Percentiles rank a stretch among this genome's conserved stretches.
phyloP scores from a whole-genome alignment of 2,888 invertebrate species.

The Isotomurus palustris region DNA sequence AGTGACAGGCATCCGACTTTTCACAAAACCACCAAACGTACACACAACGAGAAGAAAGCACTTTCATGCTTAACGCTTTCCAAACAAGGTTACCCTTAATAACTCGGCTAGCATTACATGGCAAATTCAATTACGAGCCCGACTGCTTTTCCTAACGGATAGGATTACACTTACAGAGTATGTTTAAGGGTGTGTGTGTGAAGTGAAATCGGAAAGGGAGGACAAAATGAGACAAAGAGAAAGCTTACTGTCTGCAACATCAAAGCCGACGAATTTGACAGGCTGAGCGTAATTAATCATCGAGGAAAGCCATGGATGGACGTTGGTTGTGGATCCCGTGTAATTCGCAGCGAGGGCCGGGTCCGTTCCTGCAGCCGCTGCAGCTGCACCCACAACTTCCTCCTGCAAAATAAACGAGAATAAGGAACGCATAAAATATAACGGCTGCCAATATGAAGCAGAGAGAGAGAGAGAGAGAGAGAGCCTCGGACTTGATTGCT shows the following conservation, averaged over 20 bases:
- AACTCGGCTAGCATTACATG: too few species aligned
- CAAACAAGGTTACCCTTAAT: too few species aligned
- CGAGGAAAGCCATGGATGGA: constrained; percentile 96
- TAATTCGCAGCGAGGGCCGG: constrained; percentile 67
- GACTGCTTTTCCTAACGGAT: too few species aligned
- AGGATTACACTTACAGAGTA: too few species aligned
- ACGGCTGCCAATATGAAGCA: too few species aligned
- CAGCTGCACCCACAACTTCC: constrained; percentile 17
- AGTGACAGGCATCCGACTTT: neutral
- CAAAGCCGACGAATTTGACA: constrained; percentile 97
- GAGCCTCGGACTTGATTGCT: too few species aligned
- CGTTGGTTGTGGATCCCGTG: constrained; percentile 96
- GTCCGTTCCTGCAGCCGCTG: constrained; percentile 55
- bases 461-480: too few species aligned
- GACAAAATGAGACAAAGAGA: constrained; percentile 3
- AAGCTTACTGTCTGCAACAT: constrained; percentile 83
- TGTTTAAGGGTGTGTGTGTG: neutral
- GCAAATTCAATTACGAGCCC: too few species aligned
- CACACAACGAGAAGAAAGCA: neutral
- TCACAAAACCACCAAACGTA: neutral
- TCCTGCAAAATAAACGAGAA: constrained; percentile 36
- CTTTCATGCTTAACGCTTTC: too few species aligned
- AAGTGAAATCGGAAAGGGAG: too few species aligned
- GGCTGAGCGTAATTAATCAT: constrained; percentile 99
- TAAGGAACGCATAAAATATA: too few species aligned